Conservation (phyloP, 2,113 vertebrate genomes). For the Petromus typicus region DNA sequence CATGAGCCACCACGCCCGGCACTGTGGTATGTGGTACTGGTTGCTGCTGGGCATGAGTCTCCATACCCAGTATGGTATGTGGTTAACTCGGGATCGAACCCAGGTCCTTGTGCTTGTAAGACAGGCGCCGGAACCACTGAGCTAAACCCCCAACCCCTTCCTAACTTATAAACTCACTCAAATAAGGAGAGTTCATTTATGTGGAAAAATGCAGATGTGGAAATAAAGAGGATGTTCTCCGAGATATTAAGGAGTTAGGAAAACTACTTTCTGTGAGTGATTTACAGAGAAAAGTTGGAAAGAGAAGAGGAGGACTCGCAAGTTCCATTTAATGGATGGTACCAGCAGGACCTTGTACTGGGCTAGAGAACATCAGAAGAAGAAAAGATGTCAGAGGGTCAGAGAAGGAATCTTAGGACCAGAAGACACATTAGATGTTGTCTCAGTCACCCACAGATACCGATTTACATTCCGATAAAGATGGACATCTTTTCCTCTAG, state of each 20-base stretch:
- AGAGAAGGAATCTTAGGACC: background rate
- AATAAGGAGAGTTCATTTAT: constrained; percentile 2
- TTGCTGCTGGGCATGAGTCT: too few species aligned
- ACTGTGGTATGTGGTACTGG: too few species aligned
- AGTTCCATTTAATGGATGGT: background rate
- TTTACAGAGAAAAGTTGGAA: constrained; percentile 31
- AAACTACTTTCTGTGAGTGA: background rate
- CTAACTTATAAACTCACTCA: background rate
- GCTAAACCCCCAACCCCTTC: too few species aligned
- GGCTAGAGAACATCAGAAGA: background rate
- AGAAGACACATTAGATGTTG: background rate
- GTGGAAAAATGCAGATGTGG: background rate
- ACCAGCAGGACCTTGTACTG: background rate
- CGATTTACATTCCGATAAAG: background rate
- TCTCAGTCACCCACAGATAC: background rate
- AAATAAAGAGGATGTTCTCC: constrained; percentile 7
- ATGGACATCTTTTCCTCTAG: background rate
- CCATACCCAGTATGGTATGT: too few species aligned
- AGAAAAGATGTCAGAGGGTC: background rate
- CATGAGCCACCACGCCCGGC: too few species aligned
- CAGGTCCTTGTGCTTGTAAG: too few species aligned
- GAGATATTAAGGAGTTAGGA: background rate
- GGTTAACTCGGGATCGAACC: too few species aligned
- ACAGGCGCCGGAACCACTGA: too few species aligned
- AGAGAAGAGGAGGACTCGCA: background rate